Conservation (phyloP, 2,888 invertebrate species). For the Platycheirus rosarum region DNA sequence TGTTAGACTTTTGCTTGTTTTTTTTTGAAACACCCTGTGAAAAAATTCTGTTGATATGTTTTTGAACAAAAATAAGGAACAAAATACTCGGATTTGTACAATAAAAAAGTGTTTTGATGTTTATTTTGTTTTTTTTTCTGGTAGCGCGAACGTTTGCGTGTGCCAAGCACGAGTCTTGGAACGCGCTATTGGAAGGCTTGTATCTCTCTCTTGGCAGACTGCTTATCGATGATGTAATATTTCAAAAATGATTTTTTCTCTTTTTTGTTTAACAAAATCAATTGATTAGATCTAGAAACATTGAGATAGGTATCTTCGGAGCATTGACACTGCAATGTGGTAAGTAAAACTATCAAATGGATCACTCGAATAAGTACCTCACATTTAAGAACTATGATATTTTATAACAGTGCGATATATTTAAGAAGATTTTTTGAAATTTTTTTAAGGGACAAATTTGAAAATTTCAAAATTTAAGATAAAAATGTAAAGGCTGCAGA, state of each 20-base stretch:
- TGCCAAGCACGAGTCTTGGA: slow-evolving; percentile 51
- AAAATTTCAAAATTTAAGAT: no score
- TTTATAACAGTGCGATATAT: no score
- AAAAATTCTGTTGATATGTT: neutral
- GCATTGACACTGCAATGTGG: no score
- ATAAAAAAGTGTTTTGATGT: slow-evolving; percentile 30
- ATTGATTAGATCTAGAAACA: neutral
- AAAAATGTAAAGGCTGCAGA: no score
- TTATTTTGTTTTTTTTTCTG: slow-evolving; percentile 41
- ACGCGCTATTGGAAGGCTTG: slow-evolving; percentile 44
- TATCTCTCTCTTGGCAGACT: slow-evolving; percentile 58
- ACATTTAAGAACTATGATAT: no score
- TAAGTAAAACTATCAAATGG: no score
- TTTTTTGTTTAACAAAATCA: slow-evolving; percentile 17
- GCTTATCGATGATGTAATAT: slow-evolving; percentile 56
- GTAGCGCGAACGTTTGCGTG: slow-evolving; percentile 38
- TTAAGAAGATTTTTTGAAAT: no score
- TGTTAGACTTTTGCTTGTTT: no score
- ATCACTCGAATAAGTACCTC: no score
- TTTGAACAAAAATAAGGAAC: neutral
- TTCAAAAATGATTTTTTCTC: slow-evolving; percentile 17
- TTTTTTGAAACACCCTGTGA: neutral
- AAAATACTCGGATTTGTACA: neutral
- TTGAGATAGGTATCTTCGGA: no score
- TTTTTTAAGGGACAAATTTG: no score